These are phyloP conservation scores for Physocephala rufipes DNA, from an alignment of 2,888 invertebrate species.

Conservation along the genomic window DNA sequence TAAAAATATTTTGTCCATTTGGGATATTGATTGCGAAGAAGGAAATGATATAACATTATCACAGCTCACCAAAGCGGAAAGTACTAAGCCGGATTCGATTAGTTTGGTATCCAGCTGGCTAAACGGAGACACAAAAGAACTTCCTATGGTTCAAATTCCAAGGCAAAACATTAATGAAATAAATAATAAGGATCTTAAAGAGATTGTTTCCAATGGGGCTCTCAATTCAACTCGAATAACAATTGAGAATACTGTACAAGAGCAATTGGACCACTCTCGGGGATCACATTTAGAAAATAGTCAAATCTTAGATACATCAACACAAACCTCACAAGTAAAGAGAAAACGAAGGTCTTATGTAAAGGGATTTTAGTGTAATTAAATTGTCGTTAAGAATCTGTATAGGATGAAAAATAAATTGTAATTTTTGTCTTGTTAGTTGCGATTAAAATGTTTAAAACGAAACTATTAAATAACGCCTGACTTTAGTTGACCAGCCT, in stretches of 20 bases:
- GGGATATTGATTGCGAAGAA: slow-evolving; percentile 52
- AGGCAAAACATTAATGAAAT: neutral
- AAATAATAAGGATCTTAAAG: neutral
- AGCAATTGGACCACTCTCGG: neutral
- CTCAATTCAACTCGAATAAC: slow-evolving; percentile 30
- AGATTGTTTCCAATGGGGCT: neutral
- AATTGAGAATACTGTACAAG: neutral
- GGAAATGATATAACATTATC: slow-evolving; percentile 35
- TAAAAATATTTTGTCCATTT: slow-evolving; percentile 49
- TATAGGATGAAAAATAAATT: neutral
- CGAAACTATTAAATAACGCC: too few relatives aligned
- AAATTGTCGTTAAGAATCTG: neutral
- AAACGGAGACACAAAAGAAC: neutral
- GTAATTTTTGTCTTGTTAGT: neutral
- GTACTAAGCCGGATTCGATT: slow-evolving; percentile 12
- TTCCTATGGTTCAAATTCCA: slow-evolving; percentile 29
- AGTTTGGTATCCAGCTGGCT: slow-evolving; percentile 31
- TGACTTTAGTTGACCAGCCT: too few relatives aligned
- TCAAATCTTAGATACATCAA: neutral
- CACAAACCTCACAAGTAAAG: slow-evolving; percentile 33
- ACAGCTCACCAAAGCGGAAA: neutral
- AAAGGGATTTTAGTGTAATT: slow-evolving; percentile 47
- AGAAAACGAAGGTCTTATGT: slow-evolving; percentile 46
- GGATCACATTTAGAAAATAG: neutral
- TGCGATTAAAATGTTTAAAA: too few relatives aligned